phyloP scores from a whole-genome alignment of 2,797 vertebrate genomes.

The Zonotrichia albicollis region DNA sequence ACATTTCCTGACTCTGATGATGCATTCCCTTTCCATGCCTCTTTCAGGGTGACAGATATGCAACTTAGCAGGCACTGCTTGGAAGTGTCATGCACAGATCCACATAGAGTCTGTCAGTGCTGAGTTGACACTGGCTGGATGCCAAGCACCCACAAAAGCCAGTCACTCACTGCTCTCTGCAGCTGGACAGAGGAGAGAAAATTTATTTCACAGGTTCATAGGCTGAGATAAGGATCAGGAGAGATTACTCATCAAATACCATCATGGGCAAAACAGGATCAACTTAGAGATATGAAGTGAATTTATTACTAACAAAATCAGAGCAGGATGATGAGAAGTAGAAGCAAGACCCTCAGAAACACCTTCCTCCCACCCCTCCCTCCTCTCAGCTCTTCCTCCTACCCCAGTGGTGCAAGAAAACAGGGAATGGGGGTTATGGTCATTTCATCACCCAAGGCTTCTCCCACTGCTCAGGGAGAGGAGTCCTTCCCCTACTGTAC shows the following conservation, averaged over 20 bases:
- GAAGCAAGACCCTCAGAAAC: background rate
- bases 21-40: background rate
- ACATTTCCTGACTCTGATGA: background rate
- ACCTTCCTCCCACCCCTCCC: background rate
- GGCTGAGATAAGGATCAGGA: background rate
- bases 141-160: background rate
- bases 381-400: background rate
- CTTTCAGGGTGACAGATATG: background rate
- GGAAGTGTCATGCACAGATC: background rate
- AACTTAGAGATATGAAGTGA: background rate
- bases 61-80: background rate
- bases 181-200: background rate
- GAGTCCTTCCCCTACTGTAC: background rate
- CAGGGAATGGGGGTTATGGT: background rate
- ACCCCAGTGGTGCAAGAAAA: background rate
- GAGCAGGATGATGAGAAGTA: background rate
- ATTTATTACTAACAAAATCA: background rate
- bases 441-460: background rate
- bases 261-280: background rate
- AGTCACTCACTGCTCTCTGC: background rate
- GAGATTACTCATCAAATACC: background rate
- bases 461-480: background rate
- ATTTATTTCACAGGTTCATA: background rate
- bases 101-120: background rate
- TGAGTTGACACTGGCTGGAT: background rate